These are phyloP conservation scores for Sebastes aleutianus DNA, from an alignment of 2,797 vertebrate genomes.

Conservation along the genomic window DNA sequence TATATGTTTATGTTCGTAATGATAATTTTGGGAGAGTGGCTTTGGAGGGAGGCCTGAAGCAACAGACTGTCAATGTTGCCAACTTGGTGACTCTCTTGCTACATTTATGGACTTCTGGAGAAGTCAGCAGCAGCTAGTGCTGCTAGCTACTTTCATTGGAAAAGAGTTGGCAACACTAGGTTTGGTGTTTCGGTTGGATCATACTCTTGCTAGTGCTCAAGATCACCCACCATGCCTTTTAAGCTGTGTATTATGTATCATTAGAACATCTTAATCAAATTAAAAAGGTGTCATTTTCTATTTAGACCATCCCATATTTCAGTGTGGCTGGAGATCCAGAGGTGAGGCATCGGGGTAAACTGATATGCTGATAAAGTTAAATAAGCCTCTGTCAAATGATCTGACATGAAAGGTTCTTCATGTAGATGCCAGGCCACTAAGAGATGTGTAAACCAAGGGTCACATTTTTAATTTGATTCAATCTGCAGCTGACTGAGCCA, in stretches of 20 bases:
- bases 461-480: not conserved
- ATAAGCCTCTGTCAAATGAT: not conserved
- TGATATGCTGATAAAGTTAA: not conserved
- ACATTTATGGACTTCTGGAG: too few relatives aligned
- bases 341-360: not conserved
- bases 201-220: too few relatives aligned
- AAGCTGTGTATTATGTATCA: not conserved
- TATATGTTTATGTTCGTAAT: too few relatives aligned
- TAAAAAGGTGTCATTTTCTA: not conserved
- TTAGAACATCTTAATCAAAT: not conserved
- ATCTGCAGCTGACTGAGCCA: not conserved
- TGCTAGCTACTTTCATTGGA: too few relatives aligned
- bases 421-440: not conserved
- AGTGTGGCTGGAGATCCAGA: not conserved
- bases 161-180: too few relatives aligned
- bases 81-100: too few relatives aligned
- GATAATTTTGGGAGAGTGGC: too few relatives aligned
- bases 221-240: not conserved
- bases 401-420: not conserved
- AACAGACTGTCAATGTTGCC: too few relatives aligned
- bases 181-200: too few relatives aligned
- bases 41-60: too few relatives aligned
- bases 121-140: too few relatives aligned
- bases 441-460: not conserved
- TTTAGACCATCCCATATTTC: not conserved